Conservation (phyloP, 2,113 vertebrate genomes). For the Eira barbara region DNA sequence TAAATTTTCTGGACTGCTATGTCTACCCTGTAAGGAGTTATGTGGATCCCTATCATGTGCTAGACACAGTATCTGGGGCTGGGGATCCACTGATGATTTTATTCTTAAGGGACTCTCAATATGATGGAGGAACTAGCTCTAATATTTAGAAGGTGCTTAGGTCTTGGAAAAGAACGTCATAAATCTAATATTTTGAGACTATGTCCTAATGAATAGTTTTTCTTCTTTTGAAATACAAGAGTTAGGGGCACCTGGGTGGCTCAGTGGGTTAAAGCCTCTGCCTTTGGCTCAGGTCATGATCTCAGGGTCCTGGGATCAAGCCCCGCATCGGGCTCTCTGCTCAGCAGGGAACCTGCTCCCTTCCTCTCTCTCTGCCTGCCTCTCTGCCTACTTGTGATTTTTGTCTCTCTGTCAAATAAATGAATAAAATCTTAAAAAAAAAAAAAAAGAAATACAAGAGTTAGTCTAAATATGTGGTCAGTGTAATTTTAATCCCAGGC, state of each 20-base stretch:
- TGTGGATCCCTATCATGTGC: not conserved
- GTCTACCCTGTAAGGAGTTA: not conserved
- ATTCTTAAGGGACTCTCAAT: not conserved
- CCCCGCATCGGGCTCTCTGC: no score
- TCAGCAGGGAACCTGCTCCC: no score
- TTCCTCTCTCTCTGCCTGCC: no score
- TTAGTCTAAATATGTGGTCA: not conserved
- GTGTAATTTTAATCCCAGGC: not conserved
- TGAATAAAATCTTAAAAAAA: no score
- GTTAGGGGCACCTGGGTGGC: not conserved
- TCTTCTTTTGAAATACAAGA: not conserved
- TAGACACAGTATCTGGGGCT: not conserved
- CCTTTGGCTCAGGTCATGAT: no score
- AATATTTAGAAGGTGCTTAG: not conserved
- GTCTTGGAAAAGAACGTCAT: not conserved
- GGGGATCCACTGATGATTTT: not conserved
- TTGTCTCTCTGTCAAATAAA: no score
- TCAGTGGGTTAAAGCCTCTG: no score
- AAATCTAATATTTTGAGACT: not conserved
- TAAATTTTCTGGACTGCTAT: not conserved
- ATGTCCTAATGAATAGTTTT: not conserved
- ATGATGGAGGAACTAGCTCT: not conserved
- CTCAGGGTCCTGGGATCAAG: no score
- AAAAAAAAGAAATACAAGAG: not conserved
- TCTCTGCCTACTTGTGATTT: no score